phyloP scores from a whole-genome alignment of 2,113 vertebrate genomes.

The Pomatorhinus ruficollis region DNA sequence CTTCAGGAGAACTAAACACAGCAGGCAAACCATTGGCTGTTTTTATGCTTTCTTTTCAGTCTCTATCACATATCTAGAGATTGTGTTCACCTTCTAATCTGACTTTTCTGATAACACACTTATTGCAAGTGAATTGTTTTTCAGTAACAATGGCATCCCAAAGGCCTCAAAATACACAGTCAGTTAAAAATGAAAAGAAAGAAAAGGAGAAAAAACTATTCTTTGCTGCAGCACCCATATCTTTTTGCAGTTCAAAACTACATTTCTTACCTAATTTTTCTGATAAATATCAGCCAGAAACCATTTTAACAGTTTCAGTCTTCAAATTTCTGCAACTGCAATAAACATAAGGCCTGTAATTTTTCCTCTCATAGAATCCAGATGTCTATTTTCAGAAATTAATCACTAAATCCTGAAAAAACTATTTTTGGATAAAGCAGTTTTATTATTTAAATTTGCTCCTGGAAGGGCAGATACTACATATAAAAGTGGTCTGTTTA shows the following conservation, averaged over 20 bases:
- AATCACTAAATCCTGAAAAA: neutral
- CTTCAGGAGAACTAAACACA: neutral
- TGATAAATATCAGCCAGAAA: neutral
- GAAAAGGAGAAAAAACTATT: neutral
- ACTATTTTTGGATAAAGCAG: neutral
- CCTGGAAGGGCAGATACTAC: neutral
- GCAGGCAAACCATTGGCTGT: rapidly evolving
- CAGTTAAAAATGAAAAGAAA: neutral
- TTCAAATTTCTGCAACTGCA: neutral
- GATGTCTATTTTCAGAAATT: neutral
- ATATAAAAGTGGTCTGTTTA: neutral
- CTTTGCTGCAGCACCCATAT: neutral
- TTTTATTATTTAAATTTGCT: neutral
- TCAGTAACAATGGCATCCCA: neutral
- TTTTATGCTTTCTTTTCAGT: neutral
- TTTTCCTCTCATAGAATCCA: neutral
- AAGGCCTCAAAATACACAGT: neutral
- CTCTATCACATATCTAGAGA: neutral
- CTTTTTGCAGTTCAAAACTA: neutral
- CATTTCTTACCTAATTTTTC: constrained; percentile 27
- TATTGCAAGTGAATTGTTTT: neutral
- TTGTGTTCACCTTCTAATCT: neutral
- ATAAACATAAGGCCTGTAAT: neutral
- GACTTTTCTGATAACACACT: neutral
- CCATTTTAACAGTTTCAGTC: neutral